phyloP scores from a whole-genome alignment of 2,888 invertebrate species.

The Perithous albicinctus region DNA sequence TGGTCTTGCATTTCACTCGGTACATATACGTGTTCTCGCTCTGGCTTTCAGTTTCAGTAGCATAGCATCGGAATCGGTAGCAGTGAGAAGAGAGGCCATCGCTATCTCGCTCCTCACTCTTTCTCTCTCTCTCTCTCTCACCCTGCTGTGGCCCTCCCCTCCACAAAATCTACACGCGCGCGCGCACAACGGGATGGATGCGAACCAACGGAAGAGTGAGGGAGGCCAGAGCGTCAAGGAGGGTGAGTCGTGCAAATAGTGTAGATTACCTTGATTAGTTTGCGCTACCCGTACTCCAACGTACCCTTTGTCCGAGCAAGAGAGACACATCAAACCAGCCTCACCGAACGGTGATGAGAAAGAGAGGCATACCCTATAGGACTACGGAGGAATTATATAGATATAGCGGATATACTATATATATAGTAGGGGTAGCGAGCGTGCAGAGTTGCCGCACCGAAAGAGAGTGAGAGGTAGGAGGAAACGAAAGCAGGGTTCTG shows the following conservation, averaged over 20 bases:
- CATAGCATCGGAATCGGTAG: neutral
- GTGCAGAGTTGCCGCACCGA: slow-evolving; percentile 15
- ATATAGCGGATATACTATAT: slow-evolving; percentile 7
- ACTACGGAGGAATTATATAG: slow-evolving; percentile 52
- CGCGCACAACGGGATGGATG: slow-evolving; percentile 53
- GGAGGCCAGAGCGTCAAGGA: slow-evolving; percentile 38
- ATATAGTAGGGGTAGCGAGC: neutral
- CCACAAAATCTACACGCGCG: slow-evolving; percentile 27
- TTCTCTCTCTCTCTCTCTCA: no score
- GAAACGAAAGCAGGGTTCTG: slow-evolving; percentile 50
- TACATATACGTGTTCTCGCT: slow-evolving; percentile 4
- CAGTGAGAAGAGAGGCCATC: neutral
- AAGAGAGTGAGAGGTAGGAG: slow-evolving; percentile 28
- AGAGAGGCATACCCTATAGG: slow-evolving; percentile 55
- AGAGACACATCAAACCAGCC: slow-evolving; percentile 47
- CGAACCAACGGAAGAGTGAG: slow-evolving; percentile 46
- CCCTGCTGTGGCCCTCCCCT: slow-evolving; percentile 8
- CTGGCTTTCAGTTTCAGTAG: neutral
- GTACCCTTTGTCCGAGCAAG: slow-evolving; percentile 70
- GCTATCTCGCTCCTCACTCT: neutral
- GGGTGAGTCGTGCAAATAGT: slow-evolving; percentile 73
- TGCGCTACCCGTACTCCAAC: slow-evolving; percentile 71
- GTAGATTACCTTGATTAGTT: slow-evolving; percentile 75
- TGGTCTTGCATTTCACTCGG: slow-evolving; percentile 42
- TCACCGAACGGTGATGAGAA: slow-evolving; percentile 53